Evolutionary conservation across 2,888 invertebrate species (phyloP).

Genomic region (Ormyrus thymus): DNA sequence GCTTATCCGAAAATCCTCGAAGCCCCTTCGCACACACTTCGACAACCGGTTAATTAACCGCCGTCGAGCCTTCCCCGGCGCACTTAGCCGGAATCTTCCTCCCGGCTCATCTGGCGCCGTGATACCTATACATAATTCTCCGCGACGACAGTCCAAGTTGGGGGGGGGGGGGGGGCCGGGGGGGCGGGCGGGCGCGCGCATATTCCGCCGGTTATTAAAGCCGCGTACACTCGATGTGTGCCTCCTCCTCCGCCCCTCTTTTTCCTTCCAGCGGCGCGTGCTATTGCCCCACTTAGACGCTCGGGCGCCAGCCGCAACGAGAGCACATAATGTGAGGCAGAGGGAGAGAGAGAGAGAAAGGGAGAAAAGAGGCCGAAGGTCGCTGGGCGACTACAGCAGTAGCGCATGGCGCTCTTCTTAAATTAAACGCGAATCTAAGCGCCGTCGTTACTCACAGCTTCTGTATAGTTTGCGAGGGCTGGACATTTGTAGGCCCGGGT

Average conservation of each 20-base stretch:
- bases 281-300: conserved; percentile 54
- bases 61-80: too few relatives aligned
- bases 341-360: background rate
- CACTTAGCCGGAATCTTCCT: background rate
- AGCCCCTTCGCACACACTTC: too few relatives aligned
- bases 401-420: conserved; percentile 9
- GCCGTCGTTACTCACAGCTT: too few relatives aligned
- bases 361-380: conserved; percentile 53
- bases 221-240: conserved; percentile 15
- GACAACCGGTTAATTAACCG: too few relatives aligned
- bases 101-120: background rate
- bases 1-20: too few relatives aligned
- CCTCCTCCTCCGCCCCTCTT: background rate
- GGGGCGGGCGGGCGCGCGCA: conserved; percentile 26
- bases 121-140: too few relatives aligned
- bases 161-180: background rate
- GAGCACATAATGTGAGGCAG: conserved; percentile 15
- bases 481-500: too few relatives aligned
- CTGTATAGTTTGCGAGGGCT: too few relatives aligned
- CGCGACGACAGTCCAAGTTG: background rate
- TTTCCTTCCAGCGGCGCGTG: conserved; percentile 3
- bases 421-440: conserved; percentile 23
- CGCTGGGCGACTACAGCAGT: background rate
- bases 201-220: conserved; percentile 53
- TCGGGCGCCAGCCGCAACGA: background rate